Percentiles rank a stretch among this genome's conserved stretches.
Evolutionary conservation across 2,113 vertebrate species (phyloP).

Genomic region (Athene noctua): DNA sequence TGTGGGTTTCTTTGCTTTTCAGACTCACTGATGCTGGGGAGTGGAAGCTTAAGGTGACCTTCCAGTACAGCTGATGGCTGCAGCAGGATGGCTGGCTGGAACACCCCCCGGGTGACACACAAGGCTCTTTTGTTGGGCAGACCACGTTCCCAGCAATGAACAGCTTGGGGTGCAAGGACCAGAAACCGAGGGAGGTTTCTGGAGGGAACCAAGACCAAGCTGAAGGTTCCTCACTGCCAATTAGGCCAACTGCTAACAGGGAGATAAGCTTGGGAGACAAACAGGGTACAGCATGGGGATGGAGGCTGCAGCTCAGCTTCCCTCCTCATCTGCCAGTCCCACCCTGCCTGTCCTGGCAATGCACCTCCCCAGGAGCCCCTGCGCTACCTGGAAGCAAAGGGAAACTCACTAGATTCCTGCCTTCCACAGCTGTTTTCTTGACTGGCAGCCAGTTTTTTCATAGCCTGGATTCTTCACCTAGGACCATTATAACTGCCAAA

Average conservation of each 20-base stretch:
- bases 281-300: neutral
- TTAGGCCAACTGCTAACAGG: no score
- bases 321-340: neutral
- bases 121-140: no score
- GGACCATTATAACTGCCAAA: neutral
- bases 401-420: neutral
- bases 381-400: neutral
- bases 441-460: neutral
- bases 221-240: neutral
- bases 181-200: neutral
- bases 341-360: neutral
- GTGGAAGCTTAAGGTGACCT: neutral
- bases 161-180: neutral
- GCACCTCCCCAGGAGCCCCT: neutral
- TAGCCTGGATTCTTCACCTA: neutral
- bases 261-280: neutral
- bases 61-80: no score
- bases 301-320: neutral
- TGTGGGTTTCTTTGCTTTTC: neutral
- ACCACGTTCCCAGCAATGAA: neutral
- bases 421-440: neutral
- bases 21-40: neutral
- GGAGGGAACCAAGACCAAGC: neutral
- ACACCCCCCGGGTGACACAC: no score
- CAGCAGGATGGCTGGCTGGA: no score